Evolutionary conservation across 1,140 invertebrate species (phyloP).

Genomic region (Thaumetopoea pityocampa): DNA sequence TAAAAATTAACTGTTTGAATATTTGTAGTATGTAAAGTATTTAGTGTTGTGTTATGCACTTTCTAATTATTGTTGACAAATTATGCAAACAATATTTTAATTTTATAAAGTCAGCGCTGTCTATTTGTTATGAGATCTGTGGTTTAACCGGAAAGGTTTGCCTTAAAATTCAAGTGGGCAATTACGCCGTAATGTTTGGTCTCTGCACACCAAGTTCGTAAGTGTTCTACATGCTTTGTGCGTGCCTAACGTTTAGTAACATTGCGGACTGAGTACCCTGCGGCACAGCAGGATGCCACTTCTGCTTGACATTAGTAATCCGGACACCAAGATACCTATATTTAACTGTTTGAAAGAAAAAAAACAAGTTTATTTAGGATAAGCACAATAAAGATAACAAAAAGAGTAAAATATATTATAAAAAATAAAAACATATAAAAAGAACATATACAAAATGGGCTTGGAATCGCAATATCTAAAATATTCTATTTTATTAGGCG

Average conservation of each 20-base stretch:
- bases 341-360: not conserved
- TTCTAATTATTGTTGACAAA: no score
- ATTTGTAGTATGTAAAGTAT: no score
- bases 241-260: constrained; percentile 46
- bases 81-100: no score
- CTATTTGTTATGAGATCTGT: constrained; percentile 35
- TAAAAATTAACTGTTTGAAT: no score
- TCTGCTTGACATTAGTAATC: no score
- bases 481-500: no score
- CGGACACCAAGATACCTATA: no score
- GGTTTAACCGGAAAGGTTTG: constrained; percentile 52
- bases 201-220: constrained; percentile 36
- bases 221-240: constrained; percentile 32
- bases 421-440: no score
- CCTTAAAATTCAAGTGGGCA: constrained; percentile 64
- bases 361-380: no score
- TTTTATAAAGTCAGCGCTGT: constrained; percentile 2
- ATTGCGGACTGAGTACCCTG: constrained; percentile 37
- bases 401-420: not conserved
- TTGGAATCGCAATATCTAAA: no score
- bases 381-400: not conserved
- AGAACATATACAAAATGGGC: no score
- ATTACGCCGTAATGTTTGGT: constrained; percentile 52
- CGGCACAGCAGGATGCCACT: constrained; percentile 29
- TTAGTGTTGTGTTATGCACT: no score